A percentile compares a stretch with the other conserved stretches of the same genome.
Conservation (phyloP, 2,113 vertebrate genomes). For the Chinchilla lanigera region DNA sequence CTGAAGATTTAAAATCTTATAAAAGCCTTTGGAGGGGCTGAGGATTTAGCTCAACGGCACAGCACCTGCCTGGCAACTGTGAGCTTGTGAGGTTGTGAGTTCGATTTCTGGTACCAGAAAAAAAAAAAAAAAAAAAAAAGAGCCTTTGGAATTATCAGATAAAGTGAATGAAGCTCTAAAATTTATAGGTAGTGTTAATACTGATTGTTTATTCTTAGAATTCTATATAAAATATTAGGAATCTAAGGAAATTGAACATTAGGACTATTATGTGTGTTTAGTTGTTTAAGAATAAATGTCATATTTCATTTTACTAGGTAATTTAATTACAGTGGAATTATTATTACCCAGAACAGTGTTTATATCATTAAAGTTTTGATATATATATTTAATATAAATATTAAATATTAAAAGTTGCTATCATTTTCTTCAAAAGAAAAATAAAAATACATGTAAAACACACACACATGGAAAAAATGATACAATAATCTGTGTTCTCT, state of each 20-base stretch:
- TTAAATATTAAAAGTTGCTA: neutral
- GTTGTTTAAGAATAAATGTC: neutral
- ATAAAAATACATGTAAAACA: neutral
- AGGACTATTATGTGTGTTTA: constrained; percentile 1
- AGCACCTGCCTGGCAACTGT: too few species aligned
- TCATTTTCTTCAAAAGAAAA: neutral
- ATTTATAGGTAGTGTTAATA: constrained; percentile 4
- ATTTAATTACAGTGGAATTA: constrained; percentile 27
- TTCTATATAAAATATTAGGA: neutral
- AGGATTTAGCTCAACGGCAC: too few species aligned
- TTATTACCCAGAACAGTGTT: neutral
- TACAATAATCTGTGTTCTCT: neutral
- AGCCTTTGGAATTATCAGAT: neutral
- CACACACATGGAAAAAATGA: neutral
- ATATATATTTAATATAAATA: neutral
- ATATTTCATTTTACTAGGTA: neutral
- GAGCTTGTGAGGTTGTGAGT: too few species aligned
- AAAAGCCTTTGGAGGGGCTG: too few species aligned
- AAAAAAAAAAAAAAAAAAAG: too few species aligned
- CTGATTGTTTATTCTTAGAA: constrained; percentile 31
- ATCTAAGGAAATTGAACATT: neutral
- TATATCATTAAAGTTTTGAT: neutral
- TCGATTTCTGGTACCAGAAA: too few species aligned
- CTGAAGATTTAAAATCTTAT: neutral
- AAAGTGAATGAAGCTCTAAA: neutral